Evolutionary conservation across 2,113 vertebrate genomes (phyloP).

Genomic region (Elephantulus edwardii): DNA sequence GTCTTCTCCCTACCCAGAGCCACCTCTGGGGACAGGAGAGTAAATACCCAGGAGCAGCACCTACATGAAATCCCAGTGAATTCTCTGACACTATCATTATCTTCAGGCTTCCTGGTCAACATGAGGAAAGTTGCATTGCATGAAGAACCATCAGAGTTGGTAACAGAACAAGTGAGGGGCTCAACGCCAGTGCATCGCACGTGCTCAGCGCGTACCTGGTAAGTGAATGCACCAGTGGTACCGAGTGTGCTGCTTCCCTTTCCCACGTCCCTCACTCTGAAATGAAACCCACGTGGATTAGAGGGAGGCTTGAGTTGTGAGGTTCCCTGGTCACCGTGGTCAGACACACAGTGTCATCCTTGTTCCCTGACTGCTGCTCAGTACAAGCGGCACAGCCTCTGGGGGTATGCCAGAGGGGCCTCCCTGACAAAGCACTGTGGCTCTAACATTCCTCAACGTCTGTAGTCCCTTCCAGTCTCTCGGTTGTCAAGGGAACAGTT

Average conservation of each 20-base stretch:
- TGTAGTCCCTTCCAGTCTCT: constrained; percentile 57
- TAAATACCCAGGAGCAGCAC: neutral
- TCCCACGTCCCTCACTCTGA: neutral
- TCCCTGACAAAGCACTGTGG: neutral
- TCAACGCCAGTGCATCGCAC: rapidly evolving
- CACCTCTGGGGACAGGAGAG: neutral
- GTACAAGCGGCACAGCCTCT: neutral
- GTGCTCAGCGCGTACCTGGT: rapidly evolving
- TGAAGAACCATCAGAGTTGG: neutral
- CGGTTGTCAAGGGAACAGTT: constrained; percentile 86
- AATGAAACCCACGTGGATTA: neutral
- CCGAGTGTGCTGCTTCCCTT: neutral
- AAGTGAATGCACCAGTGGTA: too few relatives aligned
- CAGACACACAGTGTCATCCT: neutral
- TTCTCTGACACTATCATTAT: rapidly evolving
- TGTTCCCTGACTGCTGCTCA: neutral
- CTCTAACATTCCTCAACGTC: constrained; percentile 74
- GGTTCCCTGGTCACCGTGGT: neutral
- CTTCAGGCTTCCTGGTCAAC: neutral
- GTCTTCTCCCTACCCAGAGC: rapidly evolving
- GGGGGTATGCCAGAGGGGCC: neutral
- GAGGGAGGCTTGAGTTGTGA: neutral
- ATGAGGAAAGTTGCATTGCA: neutral
- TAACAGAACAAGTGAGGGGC: rapidly evolving
- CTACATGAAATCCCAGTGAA: neutral